Conservation (phyloP, 1,140 invertebrate species). For the Diorhabda elongata region DNA sequence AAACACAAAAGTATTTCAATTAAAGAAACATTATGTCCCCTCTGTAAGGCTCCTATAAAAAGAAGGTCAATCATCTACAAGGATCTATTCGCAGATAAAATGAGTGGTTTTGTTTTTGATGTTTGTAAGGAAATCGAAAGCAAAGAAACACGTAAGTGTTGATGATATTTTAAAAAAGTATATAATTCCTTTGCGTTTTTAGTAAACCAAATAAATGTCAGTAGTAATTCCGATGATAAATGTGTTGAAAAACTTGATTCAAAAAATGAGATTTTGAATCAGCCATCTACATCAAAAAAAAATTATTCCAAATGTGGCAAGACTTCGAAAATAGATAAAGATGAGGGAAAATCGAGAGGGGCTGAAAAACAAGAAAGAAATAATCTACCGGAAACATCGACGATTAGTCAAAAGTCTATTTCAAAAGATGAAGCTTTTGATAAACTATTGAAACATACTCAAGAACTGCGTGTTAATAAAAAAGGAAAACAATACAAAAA, state of each 20-base stretch:
- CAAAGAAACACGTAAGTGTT: background rate
- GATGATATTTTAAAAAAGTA: background rate
- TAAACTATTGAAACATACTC: conserved; percentile 3
- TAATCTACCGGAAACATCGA: too few relatives aligned
- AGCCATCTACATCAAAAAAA: background rate
- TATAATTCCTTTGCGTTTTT: background rate
- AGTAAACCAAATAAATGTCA: background rate
- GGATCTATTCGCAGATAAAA: conserved; percentile 20
- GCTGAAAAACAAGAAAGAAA: background rate
- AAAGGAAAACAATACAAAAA: conserved; percentile 11
- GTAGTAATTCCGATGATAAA: background rate
- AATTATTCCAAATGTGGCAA: background rate
- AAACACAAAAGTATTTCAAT: conserved; percentile 8
- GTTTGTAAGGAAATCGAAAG: conserved; percentile 14
- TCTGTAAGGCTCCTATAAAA: conserved; percentile 20
- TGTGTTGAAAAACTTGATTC: background rate
- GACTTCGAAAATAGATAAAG: background rate
- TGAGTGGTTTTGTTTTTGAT: conserved; percentile 21
- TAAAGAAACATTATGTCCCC: conserved; percentile 18
- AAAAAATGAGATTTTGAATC: background rate
- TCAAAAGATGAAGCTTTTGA: conserved; percentile 13
- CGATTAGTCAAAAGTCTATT: background rate
- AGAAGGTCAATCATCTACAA: conserved; percentile 18
- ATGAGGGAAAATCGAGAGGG: background rate
- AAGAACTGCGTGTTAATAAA: conserved; percentile 14